A percentile compares a stretch with the other conserved stretches of the same genome.
These are phyloP conservation scores for Poecilia velifera DNA, from an alignment of 2,797 vertebrate genomes.

Conservation along the genomic window DNA sequence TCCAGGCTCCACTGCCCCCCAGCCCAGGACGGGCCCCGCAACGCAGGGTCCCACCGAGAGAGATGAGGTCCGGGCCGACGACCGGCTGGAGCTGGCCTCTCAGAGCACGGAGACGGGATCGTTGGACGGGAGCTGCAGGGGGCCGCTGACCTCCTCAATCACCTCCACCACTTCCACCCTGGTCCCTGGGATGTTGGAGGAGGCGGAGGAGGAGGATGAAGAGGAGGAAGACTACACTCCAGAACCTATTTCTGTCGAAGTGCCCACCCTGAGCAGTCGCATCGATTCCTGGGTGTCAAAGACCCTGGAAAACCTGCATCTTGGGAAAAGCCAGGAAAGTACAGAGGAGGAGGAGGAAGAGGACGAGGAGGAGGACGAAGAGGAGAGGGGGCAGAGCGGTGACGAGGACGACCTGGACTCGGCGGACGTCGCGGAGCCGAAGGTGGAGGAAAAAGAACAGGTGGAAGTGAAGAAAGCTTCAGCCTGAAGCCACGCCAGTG, in stretches of 20 bases:
- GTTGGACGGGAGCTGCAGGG: slow-evolving; percentile 95
- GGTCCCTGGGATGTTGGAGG: slow-evolving; percentile 96
- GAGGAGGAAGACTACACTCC: slow-evolving; percentile 94
- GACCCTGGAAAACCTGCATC: slow-evolving; percentile 96
- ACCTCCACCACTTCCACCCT: slow-evolving; percentile 97
- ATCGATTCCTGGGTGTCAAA: slow-evolving; percentile 98
- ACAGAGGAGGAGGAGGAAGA: slow-evolving; percentile 86
- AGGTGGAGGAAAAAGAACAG: slow-evolving; percentile 75
- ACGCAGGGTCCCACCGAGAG: slow-evolving; percentile 71
- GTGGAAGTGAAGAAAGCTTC: slow-evolving; percentile 63
- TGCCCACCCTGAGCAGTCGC: slow-evolving; percentile 92
- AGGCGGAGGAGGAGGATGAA: slow-evolving; percentile 93
- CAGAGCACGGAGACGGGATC: slow-evolving; percentile 98
- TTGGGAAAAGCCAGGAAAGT: slow-evolving; percentile 89
- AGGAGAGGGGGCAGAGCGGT: slow-evolving; percentile 84
- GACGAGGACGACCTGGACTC: slow-evolving; percentile 88
- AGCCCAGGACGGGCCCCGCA: slow-evolving; percentile 53
- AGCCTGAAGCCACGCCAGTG: slow-evolving; percentile 54
- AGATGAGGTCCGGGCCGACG: slow-evolving; percentile 90
- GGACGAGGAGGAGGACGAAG: slow-evolving; percentile 82
- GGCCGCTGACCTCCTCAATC: slow-evolving; percentile 94
- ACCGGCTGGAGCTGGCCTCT: slow-evolving; percentile 94
- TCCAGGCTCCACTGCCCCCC: slow-evolving; percentile 50
- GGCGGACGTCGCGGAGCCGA: slow-evolving; percentile 78
- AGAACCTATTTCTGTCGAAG: slow-evolving; percentile 91